Evolutionary conservation across 2,888 invertebrate genomes (phyloP).

Genomic region (Omphaloscelis lunosa): DNA sequence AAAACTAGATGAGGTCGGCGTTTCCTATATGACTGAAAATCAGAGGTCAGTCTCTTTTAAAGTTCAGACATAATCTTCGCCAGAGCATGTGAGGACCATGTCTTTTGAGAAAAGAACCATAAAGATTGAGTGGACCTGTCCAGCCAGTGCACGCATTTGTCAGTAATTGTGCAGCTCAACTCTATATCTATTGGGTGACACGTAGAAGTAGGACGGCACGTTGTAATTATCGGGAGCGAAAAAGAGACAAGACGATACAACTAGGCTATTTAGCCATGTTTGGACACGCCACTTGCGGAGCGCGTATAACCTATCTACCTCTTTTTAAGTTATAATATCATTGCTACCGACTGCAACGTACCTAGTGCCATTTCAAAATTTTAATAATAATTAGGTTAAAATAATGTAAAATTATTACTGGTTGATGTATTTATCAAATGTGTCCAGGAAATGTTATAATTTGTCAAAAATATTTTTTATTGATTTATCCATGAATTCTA

Average conservation of each 20-base stretch:
- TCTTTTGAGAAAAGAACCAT: no score
- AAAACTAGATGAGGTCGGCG: not conserved
- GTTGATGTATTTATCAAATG: not conserved
- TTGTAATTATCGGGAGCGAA: not conserved
- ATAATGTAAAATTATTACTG: not conserved
- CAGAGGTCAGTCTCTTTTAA: no score
- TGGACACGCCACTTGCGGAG: not conserved
- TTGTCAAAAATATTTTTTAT: constrained; percentile 43
- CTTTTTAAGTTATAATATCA: not conserved
- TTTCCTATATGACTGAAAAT: no score
- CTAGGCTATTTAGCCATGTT: not conserved
- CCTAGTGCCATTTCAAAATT: constrained; percentile 48
- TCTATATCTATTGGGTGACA: no score
- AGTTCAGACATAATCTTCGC: no score
- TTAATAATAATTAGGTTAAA: constrained; percentile 10
- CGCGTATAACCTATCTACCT: not conserved
- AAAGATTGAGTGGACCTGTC: no score
- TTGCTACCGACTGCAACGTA: constrained; percentile 4
- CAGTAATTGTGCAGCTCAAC: no score
- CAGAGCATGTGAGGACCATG: no score
- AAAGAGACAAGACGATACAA: not conserved
- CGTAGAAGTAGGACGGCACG: not conserved
- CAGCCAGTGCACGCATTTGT: no score
- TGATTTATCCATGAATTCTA: constrained; percentile 53
- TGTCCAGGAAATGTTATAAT: constrained; percentile 33